Evolutionary conservation across 2,797 vertebrate species (phyloP).

Genomic region (Lateolabrax maculatus): DNA sequence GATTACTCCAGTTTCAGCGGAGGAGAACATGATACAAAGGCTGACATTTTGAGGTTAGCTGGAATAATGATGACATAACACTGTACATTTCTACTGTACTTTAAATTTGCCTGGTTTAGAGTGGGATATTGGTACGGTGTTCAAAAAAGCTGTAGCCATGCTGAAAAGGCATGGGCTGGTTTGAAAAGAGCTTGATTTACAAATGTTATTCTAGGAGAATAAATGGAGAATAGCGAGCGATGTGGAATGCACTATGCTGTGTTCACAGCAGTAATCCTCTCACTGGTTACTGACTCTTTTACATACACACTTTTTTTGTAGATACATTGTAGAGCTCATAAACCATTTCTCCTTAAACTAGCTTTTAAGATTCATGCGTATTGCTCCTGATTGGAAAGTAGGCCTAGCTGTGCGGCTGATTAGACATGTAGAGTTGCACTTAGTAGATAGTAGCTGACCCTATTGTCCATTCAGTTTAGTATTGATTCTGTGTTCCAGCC

Average conservation of each 20-base stretch:
- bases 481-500: slow-evolving; percentile 49
- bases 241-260: slow-evolving; percentile 41
- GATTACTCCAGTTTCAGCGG: slow-evolving; percentile 6
- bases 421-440: slow-evolving; percentile 1
- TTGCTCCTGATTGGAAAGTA: background rate
- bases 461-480: slow-evolving; percentile 21
- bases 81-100: background rate
- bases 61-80: background rate
- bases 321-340: background rate
- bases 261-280: slow-evolving; percentile 46
- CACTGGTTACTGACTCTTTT: slow-evolving; percentile 7
- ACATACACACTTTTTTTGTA: slow-evolving; percentile 3
- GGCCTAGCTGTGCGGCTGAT: slow-evolving; percentile 14
- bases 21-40: background rate
- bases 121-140: background rate
- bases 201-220: slow-evolving; percentile 25
- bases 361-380: background rate
- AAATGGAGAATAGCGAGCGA: slow-evolving; percentile 1
- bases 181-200: background rate
- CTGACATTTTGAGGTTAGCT: slow-evolving; percentile 25
- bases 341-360: background rate
- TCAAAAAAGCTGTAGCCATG: background rate
- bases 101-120: background rate
- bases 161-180: background rate
- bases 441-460: background rate